These are phyloP conservation scores for Orestias chungarensis DNA, from an alignment of 2,797 vertebrate species.

Conservation along the genomic window DNA sequence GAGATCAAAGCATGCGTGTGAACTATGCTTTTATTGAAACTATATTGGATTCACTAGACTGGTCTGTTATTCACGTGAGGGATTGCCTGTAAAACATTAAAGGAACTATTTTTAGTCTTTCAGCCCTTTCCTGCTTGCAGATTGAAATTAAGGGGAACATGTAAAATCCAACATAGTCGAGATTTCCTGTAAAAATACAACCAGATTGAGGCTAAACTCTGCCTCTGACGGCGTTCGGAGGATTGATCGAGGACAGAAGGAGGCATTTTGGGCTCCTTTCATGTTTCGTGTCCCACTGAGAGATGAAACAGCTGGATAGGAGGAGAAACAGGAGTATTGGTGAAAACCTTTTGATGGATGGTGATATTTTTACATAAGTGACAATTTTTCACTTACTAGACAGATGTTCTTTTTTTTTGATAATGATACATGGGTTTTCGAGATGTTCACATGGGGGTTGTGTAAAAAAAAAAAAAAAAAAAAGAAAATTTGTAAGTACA, in stretches of 20 bases:
- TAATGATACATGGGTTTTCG: too few species aligned
- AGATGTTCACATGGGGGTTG: too few species aligned
- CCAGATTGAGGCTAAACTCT: not conserved
- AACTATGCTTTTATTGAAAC: slow-evolving; percentile 44
- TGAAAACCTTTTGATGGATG: slow-evolving; percentile 1
- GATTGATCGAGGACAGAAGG: slow-evolving; percentile 40
- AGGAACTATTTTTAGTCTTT: slow-evolving; percentile 10
- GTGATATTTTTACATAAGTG: slow-evolving; percentile 3
- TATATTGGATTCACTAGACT: slow-evolving; percentile 26
- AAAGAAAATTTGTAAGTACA: too few species aligned
- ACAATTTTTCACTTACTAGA: slow-evolving; percentile 6
- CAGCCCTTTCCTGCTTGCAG: slow-evolving; percentile 11
- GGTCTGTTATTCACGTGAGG: slow-evolving; percentile 2
- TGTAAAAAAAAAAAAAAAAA: too few species aligned
- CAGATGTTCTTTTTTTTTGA: too few species aligned
- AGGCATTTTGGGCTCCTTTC: slow-evolving; percentile 43
- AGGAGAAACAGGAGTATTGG: not conserved
- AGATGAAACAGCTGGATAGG: slow-evolving; percentile 22
- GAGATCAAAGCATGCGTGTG: slow-evolving; percentile 52
- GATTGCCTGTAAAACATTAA: not conserved
- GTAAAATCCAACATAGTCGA: slow-evolving; percentile 30
- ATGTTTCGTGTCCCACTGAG: slow-evolving; percentile 43
- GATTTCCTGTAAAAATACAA: slow-evolving; percentile 21
- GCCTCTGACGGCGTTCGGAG: slow-evolving; percentile 32
- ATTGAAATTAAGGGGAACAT: not conserved